These are phyloP conservation scores for Nomia melanderi DNA, from an alignment of 1,140 invertebrate genomes.

Conservation along the genomic window DNA sequence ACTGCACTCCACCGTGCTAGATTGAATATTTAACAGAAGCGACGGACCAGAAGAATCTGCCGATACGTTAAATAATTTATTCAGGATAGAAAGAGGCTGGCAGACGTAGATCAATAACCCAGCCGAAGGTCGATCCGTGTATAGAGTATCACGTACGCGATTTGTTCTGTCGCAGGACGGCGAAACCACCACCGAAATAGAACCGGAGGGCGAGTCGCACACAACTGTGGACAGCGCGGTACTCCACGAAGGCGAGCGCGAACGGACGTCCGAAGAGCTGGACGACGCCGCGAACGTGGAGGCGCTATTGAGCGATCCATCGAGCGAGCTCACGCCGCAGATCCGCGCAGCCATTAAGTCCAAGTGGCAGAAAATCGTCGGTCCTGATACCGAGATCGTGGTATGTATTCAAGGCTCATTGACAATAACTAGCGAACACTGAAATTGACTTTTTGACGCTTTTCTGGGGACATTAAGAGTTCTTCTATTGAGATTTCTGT, in stretches of 20 bases:
- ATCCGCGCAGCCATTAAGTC: conserved; percentile 89
- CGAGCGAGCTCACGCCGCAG: conserved; percentile 84
- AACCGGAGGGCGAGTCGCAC: conserved; percentile 85
- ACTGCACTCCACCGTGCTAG: too few species aligned
- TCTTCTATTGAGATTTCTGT: too few species aligned
- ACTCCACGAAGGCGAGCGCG: conserved; percentile 81
- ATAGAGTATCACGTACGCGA: not conserved
- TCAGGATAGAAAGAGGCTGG: too few species aligned
- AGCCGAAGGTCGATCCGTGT: not conserved
- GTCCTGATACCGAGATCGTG: conserved; percentile 92
- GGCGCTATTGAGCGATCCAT: conserved; percentile 81
- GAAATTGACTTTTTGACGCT: too few species aligned
- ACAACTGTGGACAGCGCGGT: conserved; percentile 84
- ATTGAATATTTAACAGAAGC: too few species aligned
- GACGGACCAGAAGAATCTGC: not conserved
- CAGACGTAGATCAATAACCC: not conserved
- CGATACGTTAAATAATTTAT: not conserved
- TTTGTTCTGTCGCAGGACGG: conserved; percentile 75
- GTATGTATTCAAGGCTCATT: conserved; percentile 75
- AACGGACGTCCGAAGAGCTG: conserved; percentile 81
- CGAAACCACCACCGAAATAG: conserved; percentile 84
- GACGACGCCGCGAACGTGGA: conserved; percentile 82
- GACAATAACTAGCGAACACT: too few species aligned
- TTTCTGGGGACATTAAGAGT: too few species aligned
- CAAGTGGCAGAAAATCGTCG: conserved; percentile 93